Evolutionary conservation across 2,113 vertebrate genomes (phyloP), one percentile per base, ranked within the genome.

Genomic region (Maccullochella peelii): DNA sequence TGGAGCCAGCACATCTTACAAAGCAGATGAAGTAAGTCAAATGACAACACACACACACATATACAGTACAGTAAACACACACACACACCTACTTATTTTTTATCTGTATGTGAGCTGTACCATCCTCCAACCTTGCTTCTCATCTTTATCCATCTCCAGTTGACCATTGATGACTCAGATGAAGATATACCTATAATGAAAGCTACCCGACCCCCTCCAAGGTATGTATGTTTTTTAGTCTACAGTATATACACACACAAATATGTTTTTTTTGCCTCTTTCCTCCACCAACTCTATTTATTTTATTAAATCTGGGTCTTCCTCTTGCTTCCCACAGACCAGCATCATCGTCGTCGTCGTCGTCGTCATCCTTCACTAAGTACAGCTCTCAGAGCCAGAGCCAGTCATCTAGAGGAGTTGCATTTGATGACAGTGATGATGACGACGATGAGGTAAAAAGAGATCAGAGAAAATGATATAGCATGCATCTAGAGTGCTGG

Each of bases 351-450:
- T 59, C 89, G 10, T 85, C 89, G 0, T 62, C 77, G 0, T 59
- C 89, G 0, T 91, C 92, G 0, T 78, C 76, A 2, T 74, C 92
- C 5, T 93, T 89, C 65, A 91, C 88, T 73, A 97, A 93, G 80
- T 90, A 47, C 50, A 30, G 88, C 80, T 96, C 96, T 61, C 97
- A 97, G 90, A 97, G 94, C 84, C 97, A 97, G 0, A 97, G 95
- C 90, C 97, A 96, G 0, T 86, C 90, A 0, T 62, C 89, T 3
- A 96, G 73, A 95, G 97, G 97, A 49, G 88, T 97, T 16, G 90
- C 93, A 61, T 98, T 97, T 91, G 96, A 97, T 30, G 92, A 94
- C 79, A 92, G 92, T 63, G 93, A 95, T 61, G 93, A 91, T 38
- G 72, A 90, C 5, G 96, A 89, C 11, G 89, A 95, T 8, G 97